These are phyloP conservation scores for Taeniopygia guttata DNA, from an alignment of 2,797 vertebrate genomes.

Conservation along the genomic window DNA sequence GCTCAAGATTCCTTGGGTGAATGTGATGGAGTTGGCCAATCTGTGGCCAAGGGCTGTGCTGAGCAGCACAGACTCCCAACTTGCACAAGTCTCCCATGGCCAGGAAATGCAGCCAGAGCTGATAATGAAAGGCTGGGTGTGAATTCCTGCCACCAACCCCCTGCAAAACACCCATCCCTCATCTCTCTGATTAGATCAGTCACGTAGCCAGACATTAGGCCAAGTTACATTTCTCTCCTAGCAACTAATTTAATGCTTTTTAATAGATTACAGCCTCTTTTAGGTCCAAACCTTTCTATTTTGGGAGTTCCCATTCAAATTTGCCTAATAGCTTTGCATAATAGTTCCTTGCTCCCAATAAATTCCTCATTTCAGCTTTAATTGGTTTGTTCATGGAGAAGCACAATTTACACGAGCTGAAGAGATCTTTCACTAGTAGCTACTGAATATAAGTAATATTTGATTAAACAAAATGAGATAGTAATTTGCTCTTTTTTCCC, in stretches of 20 bases:
- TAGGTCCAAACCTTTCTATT: slow-evolving; percentile 46
- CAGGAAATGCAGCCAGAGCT: background rate
- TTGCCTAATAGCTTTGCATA: slow-evolving; percentile 27
- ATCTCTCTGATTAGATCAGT: background rate
- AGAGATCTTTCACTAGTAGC: background rate
- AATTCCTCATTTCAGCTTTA: slow-evolving; percentile 36
- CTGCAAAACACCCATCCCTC: background rate
- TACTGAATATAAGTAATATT: slow-evolving; percentile 18
- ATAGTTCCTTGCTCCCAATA: slow-evolving; percentile 23
- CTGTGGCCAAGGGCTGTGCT: background rate
- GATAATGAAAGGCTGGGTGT: background rate
- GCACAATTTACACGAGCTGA: slow-evolving; percentile 30
- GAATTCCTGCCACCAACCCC: background rate
- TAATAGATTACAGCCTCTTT: slow-evolving; percentile 7
- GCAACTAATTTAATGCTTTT: slow-evolving; percentile 19
- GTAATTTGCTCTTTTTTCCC: background rate
- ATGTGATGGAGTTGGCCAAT: background rate
- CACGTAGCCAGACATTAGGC: background rate
- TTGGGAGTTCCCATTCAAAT: slow-evolving; percentile 29
- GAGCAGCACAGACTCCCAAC: background rate
- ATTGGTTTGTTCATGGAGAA: slow-evolving; percentile 46
- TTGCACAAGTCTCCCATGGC: background rate
- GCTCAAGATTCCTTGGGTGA: background rate
- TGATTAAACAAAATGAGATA: slow-evolving; percentile 13
- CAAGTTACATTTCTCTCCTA: background rate